Base-by-base conservation (phyloP, 2,113 vertebrate species). In the Maccullochella peelii region DNA sequence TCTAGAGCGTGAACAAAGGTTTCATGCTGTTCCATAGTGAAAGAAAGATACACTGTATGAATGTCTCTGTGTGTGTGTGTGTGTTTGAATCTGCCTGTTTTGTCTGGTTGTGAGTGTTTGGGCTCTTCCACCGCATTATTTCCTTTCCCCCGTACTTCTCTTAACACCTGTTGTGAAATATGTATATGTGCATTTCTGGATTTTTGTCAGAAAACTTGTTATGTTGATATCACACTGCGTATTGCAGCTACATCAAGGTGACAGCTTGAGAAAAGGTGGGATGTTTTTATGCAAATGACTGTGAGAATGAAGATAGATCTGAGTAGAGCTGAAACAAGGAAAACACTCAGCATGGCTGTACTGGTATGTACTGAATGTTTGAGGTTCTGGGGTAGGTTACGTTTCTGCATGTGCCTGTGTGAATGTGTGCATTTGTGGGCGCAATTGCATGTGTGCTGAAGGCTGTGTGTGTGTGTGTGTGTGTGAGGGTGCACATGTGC, bases 161-260 rank as follows among this genome's bases (percentile, higher is more conserved):
- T 55, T 61, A 89, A 89, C 93, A 93, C 91, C 90, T 94, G 92
- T 92, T 93, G 84, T 87, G 83, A 91, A 94, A 93, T 93, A 92
- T 91, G 94, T 87, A 91, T 89, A 76, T 87, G 86, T 93, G 88
- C 90, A 80, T 94, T 91, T 91, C 79, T 93, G 91, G 90, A 88
- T 87, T 68, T 72, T 86, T 84, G 79, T 93, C 88, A 91, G 84
- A 27, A 91, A 91, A 93, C 87, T 87, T 93, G 93, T 94, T 93
- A 92, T 90, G 88, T 90, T 89, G 91, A 83, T 88, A 94, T 94
- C 90, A 86, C 93, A 91, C 93, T 73, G 84, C 20, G 62, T 74
- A 55, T 78, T 80, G 87, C 90, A 88, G 92, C 79, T 76, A 86
- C 88, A 93, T 88, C 89, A 89, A 93, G 93, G 92, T 92, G 91